A percentile compares a stretch with the other conserved stretches of the same genome.
phyloP scores from a whole-genome alignment of 2,888 invertebrate species.

The Aricia artaxerxes region DNA sequence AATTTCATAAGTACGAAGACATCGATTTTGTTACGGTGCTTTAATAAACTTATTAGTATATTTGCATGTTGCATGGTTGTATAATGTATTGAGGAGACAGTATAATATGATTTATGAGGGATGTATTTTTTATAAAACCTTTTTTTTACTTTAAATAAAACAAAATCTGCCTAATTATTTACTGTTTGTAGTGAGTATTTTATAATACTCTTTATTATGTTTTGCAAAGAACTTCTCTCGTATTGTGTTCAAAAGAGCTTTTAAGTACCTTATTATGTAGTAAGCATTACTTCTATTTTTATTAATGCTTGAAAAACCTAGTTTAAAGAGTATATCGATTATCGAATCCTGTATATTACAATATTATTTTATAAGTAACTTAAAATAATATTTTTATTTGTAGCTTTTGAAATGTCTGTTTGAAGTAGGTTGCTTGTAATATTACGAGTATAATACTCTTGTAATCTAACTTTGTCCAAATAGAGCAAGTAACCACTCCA shows the following conservation, averaged over 20 bases:
- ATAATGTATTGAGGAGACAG: background rate
- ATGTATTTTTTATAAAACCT: too few relatives aligned
- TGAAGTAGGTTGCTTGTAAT: background rate
- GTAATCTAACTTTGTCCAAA: background rate
- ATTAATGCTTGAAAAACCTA: background rate
- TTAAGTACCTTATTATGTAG: background rate
- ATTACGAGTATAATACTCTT: too few relatives aligned
- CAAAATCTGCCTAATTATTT: too few relatives aligned
- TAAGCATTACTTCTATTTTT: too few relatives aligned
- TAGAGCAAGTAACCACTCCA: background rate
- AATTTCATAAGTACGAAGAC: background rate
- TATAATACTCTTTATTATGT: background rate
- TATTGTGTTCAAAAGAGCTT: background rate
- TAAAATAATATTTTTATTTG: background rate
- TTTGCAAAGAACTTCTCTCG: background rate
- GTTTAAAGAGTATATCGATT: background rate
- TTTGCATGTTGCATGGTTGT: background rate
- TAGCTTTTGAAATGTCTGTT: background rate
- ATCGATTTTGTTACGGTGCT: background rate
- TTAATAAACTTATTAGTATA: background rate
- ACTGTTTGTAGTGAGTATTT: too few relatives aligned
- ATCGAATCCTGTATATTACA: background rate
- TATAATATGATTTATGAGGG: background rate
- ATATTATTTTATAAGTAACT: background rate
- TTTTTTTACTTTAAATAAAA: too few relatives aligned